Evolutionary conservation across 64 coral and sea anemone species (phyloP).

Genomic region (Anthopleura sola): DNA sequence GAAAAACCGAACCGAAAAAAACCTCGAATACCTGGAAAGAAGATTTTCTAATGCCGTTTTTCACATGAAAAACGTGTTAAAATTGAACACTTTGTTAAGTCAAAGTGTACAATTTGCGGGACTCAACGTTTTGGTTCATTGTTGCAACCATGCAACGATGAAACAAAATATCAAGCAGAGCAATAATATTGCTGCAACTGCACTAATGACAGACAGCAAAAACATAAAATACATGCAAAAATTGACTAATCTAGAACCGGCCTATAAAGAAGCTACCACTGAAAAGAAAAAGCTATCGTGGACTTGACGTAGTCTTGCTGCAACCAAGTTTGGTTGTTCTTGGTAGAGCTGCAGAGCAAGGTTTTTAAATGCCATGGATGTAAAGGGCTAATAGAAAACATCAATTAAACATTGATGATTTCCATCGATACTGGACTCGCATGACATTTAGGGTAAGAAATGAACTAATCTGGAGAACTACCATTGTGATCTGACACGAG

Average conservation of each 20-base stretch:
- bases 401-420: neutral
- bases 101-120: too few relatives aligned
- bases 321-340: conserved; percentile 4
- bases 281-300: neutral
- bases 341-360: neutral
- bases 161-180: neutral
- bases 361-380: neutral
- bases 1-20: too few relatives aligned
- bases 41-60: too few relatives aligned
- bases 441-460: neutral
- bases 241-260: neutral
- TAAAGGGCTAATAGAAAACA: neutral
- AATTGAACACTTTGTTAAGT: too few relatives aligned
- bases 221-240: neutral
- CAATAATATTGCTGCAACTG: neutral
- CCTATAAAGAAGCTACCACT: conserved; percentile 8
- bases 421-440: neutral
- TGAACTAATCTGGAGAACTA: neutral
- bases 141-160: neutral
- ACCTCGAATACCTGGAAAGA: too few relatives aligned
- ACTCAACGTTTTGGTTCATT: neutral
- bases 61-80: too few relatives aligned
- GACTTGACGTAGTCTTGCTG: neutral
- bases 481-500: neutral
- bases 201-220: neutral